Base-by-base conservation (phyloP, 2,888 invertebrate species). In the Drosophila tanythrix region DNA sequence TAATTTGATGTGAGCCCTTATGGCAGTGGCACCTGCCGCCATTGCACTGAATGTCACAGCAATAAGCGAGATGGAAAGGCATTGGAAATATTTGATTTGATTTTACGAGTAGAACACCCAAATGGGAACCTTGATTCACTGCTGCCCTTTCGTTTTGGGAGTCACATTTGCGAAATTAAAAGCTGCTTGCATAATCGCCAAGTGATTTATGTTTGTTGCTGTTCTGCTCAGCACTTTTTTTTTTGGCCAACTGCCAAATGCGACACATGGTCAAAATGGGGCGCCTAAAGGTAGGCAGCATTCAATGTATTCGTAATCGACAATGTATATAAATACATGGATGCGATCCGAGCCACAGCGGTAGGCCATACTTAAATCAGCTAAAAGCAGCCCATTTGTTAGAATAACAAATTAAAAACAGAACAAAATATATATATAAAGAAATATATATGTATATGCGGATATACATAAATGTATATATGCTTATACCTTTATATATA, bases 121-220 rank as follows among this genome's bases (percentile, higher is more conserved):
- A 74, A 74, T 66, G 75, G 61, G 53, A 65, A 64, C 76, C 79
- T 78, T 79, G 76, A 78, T 79, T 79, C 75, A 40, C 25, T n/a
- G 55, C 53, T 55, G 55, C 46, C 53, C 52, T 50, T 58, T 53
- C 62, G 43, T 50, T 29, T 56, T 25, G 58, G 36, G 2, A 15
- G 69, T 65, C 73, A 68, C 88, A 85, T 85, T 85, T 85, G 81
- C 81, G 27, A 85, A 88, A 85, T 85, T 88, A 88, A 85, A 85
- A 85, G 78, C 81, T 52, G 74, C 83, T 71, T 66, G 71, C 85
- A 88, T 88, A 85, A 84, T 84, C 76, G 82, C 53, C 85, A 84
- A 82, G 73, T 74, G 73, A 82, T 88, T 82, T 75, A 61, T 56
- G 52, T 70, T 74, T 59, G 58, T 51, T 46, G 38, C 31, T 56